Percentiles rank a stretch among this genome's conserved stretches.
Evolutionary conservation across 2,888 invertebrate species (phyloP).

Genomic region (Kuschelorhynchus macadamiae): DNA sequence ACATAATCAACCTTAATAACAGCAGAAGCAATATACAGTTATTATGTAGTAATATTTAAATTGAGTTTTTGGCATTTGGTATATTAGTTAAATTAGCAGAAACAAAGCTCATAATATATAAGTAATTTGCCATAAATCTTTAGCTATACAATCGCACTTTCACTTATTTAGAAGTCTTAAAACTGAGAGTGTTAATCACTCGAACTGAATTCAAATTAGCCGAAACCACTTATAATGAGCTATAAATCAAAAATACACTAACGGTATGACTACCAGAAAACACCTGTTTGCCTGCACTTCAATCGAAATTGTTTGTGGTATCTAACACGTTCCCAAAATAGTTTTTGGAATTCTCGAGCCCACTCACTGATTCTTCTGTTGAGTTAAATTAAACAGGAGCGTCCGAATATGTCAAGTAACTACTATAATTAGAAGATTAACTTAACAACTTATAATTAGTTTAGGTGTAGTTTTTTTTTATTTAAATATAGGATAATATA

Average conservation of each 20-base stretch:
- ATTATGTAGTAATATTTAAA: too few species aligned
- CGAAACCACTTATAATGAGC: not conserved
- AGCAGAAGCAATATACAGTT: too few species aligned
- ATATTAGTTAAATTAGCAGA: too few species aligned
- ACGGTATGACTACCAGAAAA: constrained; percentile 17
- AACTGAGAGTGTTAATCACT: constrained; percentile 1
- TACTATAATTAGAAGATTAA: too few species aligned
- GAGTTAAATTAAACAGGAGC: constrained; percentile 17
- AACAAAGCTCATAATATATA: too few species aligned
- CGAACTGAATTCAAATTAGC: constrained; percentile 7
- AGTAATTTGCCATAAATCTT: not conserved
- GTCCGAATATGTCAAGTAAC: too few species aligned
- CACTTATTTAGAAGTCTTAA: too few species aligned
- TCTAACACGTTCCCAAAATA: constrained; percentile 13
- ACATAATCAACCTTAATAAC: too few species aligned
- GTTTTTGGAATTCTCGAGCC: constrained; percentile 11
- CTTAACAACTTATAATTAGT: too few species aligned
- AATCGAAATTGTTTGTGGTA: constrained; percentile 15
- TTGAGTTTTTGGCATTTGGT: too few species aligned
- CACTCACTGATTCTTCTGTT: constrained; percentile 3
- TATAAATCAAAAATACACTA: constrained; percentile 6
- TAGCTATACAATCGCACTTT: constrained; percentile 1
- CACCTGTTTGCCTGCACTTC: constrained; percentile 4
- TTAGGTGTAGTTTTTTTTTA: too few species aligned
- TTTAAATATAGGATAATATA: too few species aligned